A percentile compares a stretch with the other conserved stretches of the same genome.
phyloP scores from a whole-genome alignment of 2,888 invertebrate genomes.

The Kryphioiulus occultus region DNA sequence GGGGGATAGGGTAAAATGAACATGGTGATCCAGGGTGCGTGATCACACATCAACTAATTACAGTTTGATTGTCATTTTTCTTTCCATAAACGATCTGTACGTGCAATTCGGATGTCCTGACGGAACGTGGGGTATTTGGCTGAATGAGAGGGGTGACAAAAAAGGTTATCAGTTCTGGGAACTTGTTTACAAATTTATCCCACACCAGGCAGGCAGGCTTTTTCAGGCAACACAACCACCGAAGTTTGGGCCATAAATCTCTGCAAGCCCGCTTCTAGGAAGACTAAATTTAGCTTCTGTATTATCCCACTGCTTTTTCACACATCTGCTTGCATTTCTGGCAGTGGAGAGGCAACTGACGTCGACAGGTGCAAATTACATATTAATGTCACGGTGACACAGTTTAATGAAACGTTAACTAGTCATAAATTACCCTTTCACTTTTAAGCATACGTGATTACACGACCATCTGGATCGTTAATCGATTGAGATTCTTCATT shows the following conservation, averaged over 20 bases:
- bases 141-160: background rate
- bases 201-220: slow-evolving; percentile 29
- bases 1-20: background rate
- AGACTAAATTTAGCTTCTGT: slow-evolving; percentile 26
- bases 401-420: background rate
- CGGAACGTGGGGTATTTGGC: background rate
- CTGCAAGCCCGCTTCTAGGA: background rate
- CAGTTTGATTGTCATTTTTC: background rate
- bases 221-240: slow-evolving; percentile 31
- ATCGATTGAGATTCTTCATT: too few species aligned
- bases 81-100: background rate
- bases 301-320: background rate
- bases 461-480: background rate
- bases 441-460: background rate
- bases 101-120: background rate
- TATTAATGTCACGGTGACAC: slow-evolving; percentile 1
- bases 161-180: slow-evolving; percentile 18
- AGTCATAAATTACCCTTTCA: background rate
- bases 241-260: slow-evolving; percentile 20
- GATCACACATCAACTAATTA: slow-evolving; percentile 8
- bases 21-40: background rate
- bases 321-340: background rate
- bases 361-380: background rate
- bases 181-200: slow-evolving; percentile 17
- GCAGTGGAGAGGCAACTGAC: background rate